Evolutionary conservation across 2,113 vertebrate genomes (phyloP), one percentile per base, ranked within the genome.

Genomic region (Sapayoa aenigma): DNA sequence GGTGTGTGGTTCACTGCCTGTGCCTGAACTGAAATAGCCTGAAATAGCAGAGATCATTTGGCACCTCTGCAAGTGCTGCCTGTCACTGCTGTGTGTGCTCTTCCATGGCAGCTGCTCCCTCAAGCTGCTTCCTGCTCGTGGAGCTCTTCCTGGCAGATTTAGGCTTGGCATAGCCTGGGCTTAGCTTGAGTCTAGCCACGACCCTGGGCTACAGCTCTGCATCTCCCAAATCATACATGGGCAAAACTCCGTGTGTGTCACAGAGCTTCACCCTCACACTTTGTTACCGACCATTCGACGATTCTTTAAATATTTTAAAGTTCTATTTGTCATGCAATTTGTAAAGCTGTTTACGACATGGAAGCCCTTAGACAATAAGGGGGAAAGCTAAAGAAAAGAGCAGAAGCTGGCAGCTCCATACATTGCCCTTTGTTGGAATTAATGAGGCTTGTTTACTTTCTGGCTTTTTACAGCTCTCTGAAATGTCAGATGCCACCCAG

Each of bases 401-500:
- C 72, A 93, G 68, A 71, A 72, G 74, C 92, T 83, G 84, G 89
- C 93, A 85, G 91, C 87, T 58, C 28, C 8, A 3, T 3, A 1
- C 74, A n/a, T 59, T 87, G 90, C 94, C 95, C 94, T 97, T 96
- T 96, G 92, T 37, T 42, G 81, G 87, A 93, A 94, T 89, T 94
- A 89, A 97, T 68, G 92, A 96, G 76, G 52, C 84, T 92, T 87
- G 81, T 74, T 90, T 86, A 59, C 78, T 90, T 44, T 47, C 82
- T 94, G 74, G 52, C 44, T 68, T 63, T 76, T 91, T 39, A 88
- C 68, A 68, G 90, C 73, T 89, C 68, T 79, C 49, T 41, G 74
- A 96, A 98, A 96, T 82, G 96, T 97, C 97, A 97, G 95, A 69
- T 66, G 28, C 53, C 87, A 87, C 37, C 79, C 47, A 46, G 75